Evolutionary conservation across 1,140 invertebrate genomes (phyloP), one percentile per base, ranked within the genome.

Genomic region (Cheumatopsyche charites): DNA sequence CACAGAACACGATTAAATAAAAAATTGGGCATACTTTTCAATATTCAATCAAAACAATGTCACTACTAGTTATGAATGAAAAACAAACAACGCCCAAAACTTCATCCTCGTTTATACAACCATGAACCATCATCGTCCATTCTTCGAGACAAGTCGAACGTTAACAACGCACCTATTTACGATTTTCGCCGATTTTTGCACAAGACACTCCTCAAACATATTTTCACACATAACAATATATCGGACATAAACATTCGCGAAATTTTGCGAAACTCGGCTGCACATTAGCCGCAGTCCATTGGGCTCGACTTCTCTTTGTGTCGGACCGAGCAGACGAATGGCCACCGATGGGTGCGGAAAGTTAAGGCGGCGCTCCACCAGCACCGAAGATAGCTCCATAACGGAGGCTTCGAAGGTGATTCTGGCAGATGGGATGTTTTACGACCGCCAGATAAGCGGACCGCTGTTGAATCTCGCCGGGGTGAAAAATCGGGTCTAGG

Each of bases 221-320:
- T n/a, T n/a, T n/a, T n/a, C n/a, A n/a, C n/a, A n/a, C n/a, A n/a
- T n/a, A n/a, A n/a, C n/a, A n/a, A n/a, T n/a, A n/a, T n/a, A n/a
- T n/a, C n/a, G n/a, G n/a, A n/a, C n/a, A n/a, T n/a, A n/a, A n/a
- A n/a, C n/a, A n/a, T n/a, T n/a, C n/a, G n/a, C n/a, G n/a, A n/a
- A n/a, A n/a, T n/a, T n/a, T n/a, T n/a, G 26, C 41, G 70, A 45
- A 68, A 67, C 41, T 63, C 67, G 70, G 63, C 43, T 26, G 15
- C 67, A 63, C 36, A 71, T 73, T 75, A 75, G 7, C 29, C 26
- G 43, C 74, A 62, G 47, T 49, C 67, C 74, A 75, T 75, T 75
- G 74, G 58, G 71, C 71, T 61, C 49, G 41, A 67, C 73, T 75
- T 52, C 73, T 67, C 74, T 75, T 75, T 73, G 71, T 72, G 74